A percentile compares a stretch with the other conserved stretches of the same genome.
Evolutionary conservation across 1,140 invertebrate genomes (phyloP).

Genomic region (Halotydeus destructor): DNA sequence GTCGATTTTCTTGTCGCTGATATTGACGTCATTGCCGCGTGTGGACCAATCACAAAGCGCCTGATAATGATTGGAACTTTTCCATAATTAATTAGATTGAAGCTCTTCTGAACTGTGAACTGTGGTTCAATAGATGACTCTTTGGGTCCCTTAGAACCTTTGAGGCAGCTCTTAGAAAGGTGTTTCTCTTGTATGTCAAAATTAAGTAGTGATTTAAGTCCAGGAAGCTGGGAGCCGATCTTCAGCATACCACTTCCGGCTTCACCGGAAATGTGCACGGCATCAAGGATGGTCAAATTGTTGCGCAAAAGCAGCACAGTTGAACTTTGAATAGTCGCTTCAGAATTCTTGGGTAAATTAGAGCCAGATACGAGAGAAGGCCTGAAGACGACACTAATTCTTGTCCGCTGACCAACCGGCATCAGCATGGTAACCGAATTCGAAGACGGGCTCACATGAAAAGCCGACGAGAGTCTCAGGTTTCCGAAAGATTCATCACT

Average conservation of each 20-base stretch:
- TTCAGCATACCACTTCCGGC: slow-evolving; percentile 66
- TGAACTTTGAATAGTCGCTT: not conserved
- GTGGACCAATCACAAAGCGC: too few relatives aligned
- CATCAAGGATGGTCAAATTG: slow-evolving; percentile 78
- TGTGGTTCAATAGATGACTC: slow-evolving; percentile 33
- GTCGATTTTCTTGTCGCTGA: not conserved
- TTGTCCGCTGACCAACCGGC: slow-evolving; percentile 27
- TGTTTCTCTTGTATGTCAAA: slow-evolving; percentile 69
- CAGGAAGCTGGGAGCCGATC: slow-evolving; percentile 68
- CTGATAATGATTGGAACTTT: too few relatives aligned
- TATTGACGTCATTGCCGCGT: not conserved
- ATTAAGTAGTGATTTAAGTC: slow-evolving; percentile 42
- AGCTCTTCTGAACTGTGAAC: slow-evolving; percentile 55
- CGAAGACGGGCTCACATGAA: slow-evolving; percentile 25
- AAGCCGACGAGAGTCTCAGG: too few relatives aligned
- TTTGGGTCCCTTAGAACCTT: too few relatives aligned
- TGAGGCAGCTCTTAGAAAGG: slow-evolving; percentile 51
- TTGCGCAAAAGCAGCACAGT: slow-evolving; percentile 38
- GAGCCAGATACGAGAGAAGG: slow-evolving; percentile 32
- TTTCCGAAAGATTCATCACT: too few relatives aligned
- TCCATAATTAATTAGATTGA: too few relatives aligned
- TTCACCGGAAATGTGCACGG: slow-evolving; percentile 51
- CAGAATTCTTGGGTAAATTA: slow-evolving; percentile 9
- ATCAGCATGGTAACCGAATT: slow-evolving; percentile 29
- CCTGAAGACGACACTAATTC: slow-evolving; percentile 30